These are phyloP conservation scores for Leptopilina syphax DNA, from an alignment of 2,888 invertebrate species.

Conservation along the genomic window DNA sequence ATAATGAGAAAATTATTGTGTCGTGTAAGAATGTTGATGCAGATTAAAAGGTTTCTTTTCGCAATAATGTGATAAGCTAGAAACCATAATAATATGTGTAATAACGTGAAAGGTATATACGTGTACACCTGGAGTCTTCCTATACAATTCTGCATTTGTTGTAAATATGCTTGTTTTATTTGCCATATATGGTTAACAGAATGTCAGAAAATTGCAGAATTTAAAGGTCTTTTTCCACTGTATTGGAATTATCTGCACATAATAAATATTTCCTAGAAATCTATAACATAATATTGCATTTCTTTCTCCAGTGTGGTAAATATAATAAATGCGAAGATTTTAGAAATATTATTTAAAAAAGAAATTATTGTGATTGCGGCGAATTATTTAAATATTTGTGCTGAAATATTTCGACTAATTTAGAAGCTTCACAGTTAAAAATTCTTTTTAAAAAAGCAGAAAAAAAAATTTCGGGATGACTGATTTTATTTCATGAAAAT, in stretches of 20 bases:
- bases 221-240: conserved; percentile 3
- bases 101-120: conserved; percentile 22
- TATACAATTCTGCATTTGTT: conserved; percentile 10
- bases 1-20: conserved; percentile 7
- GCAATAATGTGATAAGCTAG: conserved; percentile 1
- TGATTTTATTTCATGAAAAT: too few relatives aligned
- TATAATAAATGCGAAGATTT: too few relatives aligned
- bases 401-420: too few relatives aligned
- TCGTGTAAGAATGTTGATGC: background rate
- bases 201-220: conserved; percentile 22
- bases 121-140: background rate
- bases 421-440: too few relatives aligned
- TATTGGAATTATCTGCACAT: background rate
- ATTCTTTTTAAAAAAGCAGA: too few relatives aligned
- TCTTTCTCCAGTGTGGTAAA: too few relatives aligned
- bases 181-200: conserved; percentile 28
- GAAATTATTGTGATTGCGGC: too few relatives aligned
- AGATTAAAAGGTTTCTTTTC: conserved; percentile 19
- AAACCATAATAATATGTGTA: conserved; percentile 17
- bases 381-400: too few relatives aligned
- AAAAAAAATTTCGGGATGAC: too few relatives aligned
- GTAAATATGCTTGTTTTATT: conserved; percentile 16
- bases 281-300: too few relatives aligned
- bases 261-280: too few relatives aligned
- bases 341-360: too few relatives aligned